Conservation (phyloP, 92 coral and sea anemone species). For the Zoanthus solanderi region DNA sequence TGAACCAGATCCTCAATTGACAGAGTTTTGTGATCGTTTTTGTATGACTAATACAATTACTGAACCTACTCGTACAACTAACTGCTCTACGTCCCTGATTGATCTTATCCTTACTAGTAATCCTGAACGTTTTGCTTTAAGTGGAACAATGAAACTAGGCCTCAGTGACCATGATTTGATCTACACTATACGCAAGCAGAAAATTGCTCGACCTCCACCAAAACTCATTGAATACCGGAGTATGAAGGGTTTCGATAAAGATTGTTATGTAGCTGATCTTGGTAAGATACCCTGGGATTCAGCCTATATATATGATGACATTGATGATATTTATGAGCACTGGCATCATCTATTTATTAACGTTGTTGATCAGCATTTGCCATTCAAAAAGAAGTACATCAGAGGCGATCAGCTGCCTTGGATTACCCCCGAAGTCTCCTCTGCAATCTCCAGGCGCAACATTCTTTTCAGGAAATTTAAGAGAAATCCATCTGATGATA, state of each 20-base stretch:
- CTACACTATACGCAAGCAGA: constrained; percentile 58
- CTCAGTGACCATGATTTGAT: constrained; percentile 62
- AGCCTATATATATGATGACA: constrained; percentile 27
- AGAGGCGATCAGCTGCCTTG: constrained; percentile 22
- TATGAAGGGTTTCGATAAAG: constrained; percentile 45
- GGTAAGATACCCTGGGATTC: constrained; percentile 57
- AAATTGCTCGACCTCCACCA: constrained; percentile 52
- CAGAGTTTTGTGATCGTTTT: constrained; percentile 56
- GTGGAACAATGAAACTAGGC: constrained; percentile 59
- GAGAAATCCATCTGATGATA: constrained; percentile 21
- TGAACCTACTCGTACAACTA: constrained; percentile 49
- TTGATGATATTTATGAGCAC: constrained; percentile 56
- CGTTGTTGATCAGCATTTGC: constrained; percentile 51
- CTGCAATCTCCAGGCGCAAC: constrained; percentile 44
- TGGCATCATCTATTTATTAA: constrained; percentile 32
- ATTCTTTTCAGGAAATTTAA: constrained; percentile 32
- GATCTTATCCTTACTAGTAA: constrained; percentile 49
- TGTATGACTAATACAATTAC: constrained; percentile 22
- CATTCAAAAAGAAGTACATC: neutral
- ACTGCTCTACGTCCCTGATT: constrained; percentile 32
- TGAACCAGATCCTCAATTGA: constrained; percentile 35
- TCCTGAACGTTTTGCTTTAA: constrained; percentile 52
- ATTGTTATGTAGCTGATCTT: constrained; percentile 42
- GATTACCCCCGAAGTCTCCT: constrained; percentile 56
- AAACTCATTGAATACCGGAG: constrained; percentile 52